Evolutionary conservation across 2,113 vertebrate genomes (phyloP), one percentile per base, ranked within the genome.

Genomic region (Pseudopodoces humilis): DNA sequence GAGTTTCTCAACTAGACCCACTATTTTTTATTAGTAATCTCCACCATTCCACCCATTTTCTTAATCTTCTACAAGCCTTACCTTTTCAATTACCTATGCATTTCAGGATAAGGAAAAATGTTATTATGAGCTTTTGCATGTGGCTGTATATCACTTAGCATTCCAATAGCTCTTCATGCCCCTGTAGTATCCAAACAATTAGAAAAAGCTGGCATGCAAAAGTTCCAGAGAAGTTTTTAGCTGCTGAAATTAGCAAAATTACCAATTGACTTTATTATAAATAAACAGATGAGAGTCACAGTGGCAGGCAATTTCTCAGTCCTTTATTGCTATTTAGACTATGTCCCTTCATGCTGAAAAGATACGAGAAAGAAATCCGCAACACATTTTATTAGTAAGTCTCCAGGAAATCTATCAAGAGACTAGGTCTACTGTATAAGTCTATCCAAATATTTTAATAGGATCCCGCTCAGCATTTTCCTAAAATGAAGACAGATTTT

Each of bases 381-480:
- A 76, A 41, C 24, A 63, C 7, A 77, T 83, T 92, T 92, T 88
- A 71, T 93, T 86, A 87, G 28, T 49, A 90, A 93, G 56, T 90
- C 82, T 85, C 67, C 67, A 70, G 67, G 35, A 93, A 95, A 93
- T 60, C 76, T 93, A 65, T 44, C 92, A 86, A 88, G 91, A 95
- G 83, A 90, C 64, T 84, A 64, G 17, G 62, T 79, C 80, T 93
- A 81, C 41, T 82, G 7, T 72, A 28, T 59, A 77, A 91, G 68
- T 62, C 75, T 85, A 91, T 87, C 92, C 76, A 95, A 95, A 92
- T 91, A 86, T 94, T 97, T 95, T 91, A 94, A 96, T 93, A 95
- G 62, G 75, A 88, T 64, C 67, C 76, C 0, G 1, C 79, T 95
- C 94, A 96, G 86, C 88, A 90, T 75, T 96, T 96, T 92, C 47